These are phyloP conservation scores for Syncerus caffer DNA, from an alignment of 2,797 vertebrate genomes.

Conservation along the genomic window DNA sequence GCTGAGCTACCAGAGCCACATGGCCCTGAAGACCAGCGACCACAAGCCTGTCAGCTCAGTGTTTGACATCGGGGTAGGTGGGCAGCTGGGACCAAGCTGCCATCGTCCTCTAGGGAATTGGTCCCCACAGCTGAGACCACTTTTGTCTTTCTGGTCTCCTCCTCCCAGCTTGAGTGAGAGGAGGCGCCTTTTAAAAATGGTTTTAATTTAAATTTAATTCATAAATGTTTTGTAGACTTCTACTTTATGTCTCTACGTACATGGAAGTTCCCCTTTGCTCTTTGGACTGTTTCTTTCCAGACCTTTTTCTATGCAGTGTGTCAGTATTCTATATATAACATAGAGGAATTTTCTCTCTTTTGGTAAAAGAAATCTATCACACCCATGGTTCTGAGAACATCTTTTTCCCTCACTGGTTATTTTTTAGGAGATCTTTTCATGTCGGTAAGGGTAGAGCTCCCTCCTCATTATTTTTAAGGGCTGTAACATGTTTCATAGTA, in stretches of 20 bases:
- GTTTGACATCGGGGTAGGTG: conserved; percentile 91
- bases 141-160: not conserved
- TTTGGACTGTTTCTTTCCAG: not conserved
- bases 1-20: conserved; percentile 93
- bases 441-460: not conserved
- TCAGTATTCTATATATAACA: not conserved
- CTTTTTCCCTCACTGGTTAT: not conserved
- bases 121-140: not conserved
- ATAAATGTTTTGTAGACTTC: not conserved
- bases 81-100: not conserved
- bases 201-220: conserved; percentile 23
- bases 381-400: not conserved
- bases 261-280: not conserved
- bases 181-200: not conserved
- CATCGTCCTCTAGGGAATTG: not conserved
- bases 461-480: not conserved
- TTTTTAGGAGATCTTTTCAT: not conserved
- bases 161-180: not conserved
- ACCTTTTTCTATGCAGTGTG: not conserved
- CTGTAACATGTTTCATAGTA: not conserved
- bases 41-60: conserved; percentile 98
- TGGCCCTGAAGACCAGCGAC: conserved; percentile 94
- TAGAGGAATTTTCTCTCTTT: not conserved
- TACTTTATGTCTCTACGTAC: not conserved
- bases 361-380: conserved; percentile 15